Percentiles rank a stretch among this genome's conserved stretches.
These are phyloP conservation scores for Synanthedon myopaeformis DNA, from an alignment of 2,888 invertebrate genomes.

Conservation along the genomic window DNA sequence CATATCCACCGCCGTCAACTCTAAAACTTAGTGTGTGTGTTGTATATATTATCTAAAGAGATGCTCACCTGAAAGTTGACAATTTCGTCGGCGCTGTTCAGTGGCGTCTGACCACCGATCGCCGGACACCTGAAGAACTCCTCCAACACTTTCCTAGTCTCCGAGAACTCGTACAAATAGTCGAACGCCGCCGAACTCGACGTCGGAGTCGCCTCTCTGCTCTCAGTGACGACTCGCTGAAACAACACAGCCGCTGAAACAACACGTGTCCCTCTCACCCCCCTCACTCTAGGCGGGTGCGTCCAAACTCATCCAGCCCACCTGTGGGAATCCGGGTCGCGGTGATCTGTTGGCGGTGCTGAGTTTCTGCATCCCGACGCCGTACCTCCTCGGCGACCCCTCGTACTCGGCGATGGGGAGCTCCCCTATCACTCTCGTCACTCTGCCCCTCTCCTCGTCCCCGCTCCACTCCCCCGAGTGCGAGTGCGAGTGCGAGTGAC, in stretches of 20 bases:
- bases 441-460: constrained; percentile 52
- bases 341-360: constrained; percentile 79
- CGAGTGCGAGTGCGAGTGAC: too few relatives aligned
- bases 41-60: too few relatives aligned
- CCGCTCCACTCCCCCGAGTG: constrained; percentile 46
- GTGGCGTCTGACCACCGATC: constrained; percentile 36
- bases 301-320: constrained; percentile 9
- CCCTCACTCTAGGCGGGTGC: too few relatives aligned
- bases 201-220: constrained; percentile 56
- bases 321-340: constrained; percentile 89
- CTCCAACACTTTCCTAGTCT: constrained; percentile 90
- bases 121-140: constrained; percentile 91
- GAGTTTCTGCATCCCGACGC: constrained; percentile 77
- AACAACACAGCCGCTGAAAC: constrained; percentile 16
- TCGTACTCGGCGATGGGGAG: constrained; percentile 95
- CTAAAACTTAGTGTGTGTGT: too few relatives aligned
- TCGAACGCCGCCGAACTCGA: constrained; percentile 78
- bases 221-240: constrained; percentile 60
- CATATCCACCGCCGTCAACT: too few relatives aligned
- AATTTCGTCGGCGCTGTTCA: constrained; percentile 43
- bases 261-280: not conserved
- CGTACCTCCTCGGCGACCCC: constrained; percentile 89
- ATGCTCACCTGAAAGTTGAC: constrained; percentile 57
- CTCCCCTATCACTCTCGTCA: constrained; percentile 80
- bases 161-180: constrained; percentile 92